Evolutionary conservation across 1,140 invertebrate genomes (phyloP), one percentile per base, ranked within the genome.

Genomic region (Pachypeltis micranthus): DNA sequence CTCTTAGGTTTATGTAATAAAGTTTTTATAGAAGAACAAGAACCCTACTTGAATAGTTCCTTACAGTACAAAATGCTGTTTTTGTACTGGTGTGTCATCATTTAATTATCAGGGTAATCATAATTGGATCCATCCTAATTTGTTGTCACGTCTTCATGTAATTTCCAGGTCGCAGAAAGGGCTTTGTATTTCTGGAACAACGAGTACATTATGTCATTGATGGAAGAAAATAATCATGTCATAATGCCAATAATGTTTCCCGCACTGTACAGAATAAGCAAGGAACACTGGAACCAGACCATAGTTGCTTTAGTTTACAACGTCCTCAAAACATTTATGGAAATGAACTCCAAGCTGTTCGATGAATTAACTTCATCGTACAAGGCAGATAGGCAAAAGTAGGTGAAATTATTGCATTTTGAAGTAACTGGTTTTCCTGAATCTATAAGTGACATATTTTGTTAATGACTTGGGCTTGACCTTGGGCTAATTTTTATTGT

Each of bases 201-300:
- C 80, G 93, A 96, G 79, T 96, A 96, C 77, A 91, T 96, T 66
- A 90, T 95, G 85, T 91, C 88, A 62, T 78, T 95, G 67, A 93
- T 95, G 76, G 91, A 93, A 75, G 92, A 96, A 73, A 94, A 94
- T 75, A 91, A 90, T 73, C 83, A 85, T 72, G 85, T 90, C 62
- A 90, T 93, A 68, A 88, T 93, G 87, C 91, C 91, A 64, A 93
- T 96, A 63, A 90, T 91, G 87, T 96, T 96, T 78, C 95, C 96
- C 66, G 92, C 96, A 68, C 81, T 99, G 69, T 97, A 97, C 78
- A 90, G 90, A 74, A 96, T 95, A 78, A 96, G 92, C 74, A 97
- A 99, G 81, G 92, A 97, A 76, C 96, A 99, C 78, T 99, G 96
- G 96, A 99, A 99, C 81, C 95, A 98, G 81, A 98, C 96, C 62